Base-by-base conservation (phyloP, 2,888 invertebrate species). In the Hirudinaria manillensis region DNA sequence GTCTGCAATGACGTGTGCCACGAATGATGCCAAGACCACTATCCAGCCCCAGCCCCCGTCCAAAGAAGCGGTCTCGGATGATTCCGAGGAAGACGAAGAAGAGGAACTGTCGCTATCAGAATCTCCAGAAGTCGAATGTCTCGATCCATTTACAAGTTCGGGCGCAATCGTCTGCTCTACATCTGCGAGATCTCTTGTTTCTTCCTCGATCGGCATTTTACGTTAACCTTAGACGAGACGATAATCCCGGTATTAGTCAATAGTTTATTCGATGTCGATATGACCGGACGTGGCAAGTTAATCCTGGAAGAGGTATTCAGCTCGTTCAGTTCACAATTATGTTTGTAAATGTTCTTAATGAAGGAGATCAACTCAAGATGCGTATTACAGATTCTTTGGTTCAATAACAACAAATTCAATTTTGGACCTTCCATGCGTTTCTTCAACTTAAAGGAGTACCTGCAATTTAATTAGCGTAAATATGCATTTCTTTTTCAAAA, bases 31-130 rank as follows among this genome's bases (percentile, higher is more conserved):
- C 83, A 92, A 91, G 76, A 93, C 93, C 72, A 94, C 92, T 86
- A 91, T 88, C 93, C 93, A 94, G 0, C 94, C 94, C 93, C 93
- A 94, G 16, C 94, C 94, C 0, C 93, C 93, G 83, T 94, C 93
- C n/a, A 79, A 77, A 16, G 77, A 38, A 24, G 70, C 38, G 21
- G 55, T 56, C 3, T 73, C 73, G 6, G 61, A 61, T n/a, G 65
- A 73, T 36, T 56, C 32, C 24, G 73, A 73, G 24, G 73, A 73
- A 13, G 73, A 73, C 19, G 73, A 73, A 36, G 73, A 73, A n/a
- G 36, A 36, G n/a, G 61, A 68, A 68, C 7, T n/a, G 32, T 68
- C 32, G 10, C 1, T 34, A 13, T 68, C 36, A 2, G 27, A 24
- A 61, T 61, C 61, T 4, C 61, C 29, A 1, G 61, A 27, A 1